Percentiles rank a stretch among this genome's conserved stretches.
These are phyloP conservation scores for Plutomurus gul DNA, from an alignment of 1,140 invertebrate genomes.

Conservation along the genomic window DNA sequence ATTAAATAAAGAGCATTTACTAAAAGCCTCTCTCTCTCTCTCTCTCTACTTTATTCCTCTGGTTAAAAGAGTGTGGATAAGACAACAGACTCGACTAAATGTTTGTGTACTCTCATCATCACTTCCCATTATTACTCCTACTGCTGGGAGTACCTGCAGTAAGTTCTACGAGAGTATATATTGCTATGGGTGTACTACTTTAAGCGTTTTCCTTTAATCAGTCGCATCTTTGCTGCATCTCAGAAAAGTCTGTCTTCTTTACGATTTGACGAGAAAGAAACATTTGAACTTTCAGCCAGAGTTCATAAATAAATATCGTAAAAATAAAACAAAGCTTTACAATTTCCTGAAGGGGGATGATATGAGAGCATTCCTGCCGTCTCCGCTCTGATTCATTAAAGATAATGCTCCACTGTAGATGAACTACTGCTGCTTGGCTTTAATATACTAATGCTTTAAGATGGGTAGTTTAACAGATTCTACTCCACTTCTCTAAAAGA, in stretches of 20 bases:
- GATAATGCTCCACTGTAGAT: too few relatives aligned
- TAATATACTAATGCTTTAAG: too few relatives aligned
- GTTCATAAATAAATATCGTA: slow-evolving; percentile 24
- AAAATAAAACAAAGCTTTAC: slow-evolving; percentile 20
- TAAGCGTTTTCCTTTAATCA: not conserved
- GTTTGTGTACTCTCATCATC: not conserved
- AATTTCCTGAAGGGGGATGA: not conserved
- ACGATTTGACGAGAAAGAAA: not conserved
- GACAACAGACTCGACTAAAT: not conserved
- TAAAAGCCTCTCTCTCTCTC: not conserved
- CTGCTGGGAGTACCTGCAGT: not conserved
- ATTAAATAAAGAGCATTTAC: not conserved
- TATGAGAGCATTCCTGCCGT: not conserved
- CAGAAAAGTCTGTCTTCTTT: not conserved
- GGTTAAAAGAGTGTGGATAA: too few relatives aligned
- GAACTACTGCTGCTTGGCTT: too few relatives aligned
- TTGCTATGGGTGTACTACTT: not conserved
- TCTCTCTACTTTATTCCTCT: not conserved
- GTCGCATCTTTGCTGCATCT: not conserved
- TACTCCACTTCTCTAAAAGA: too few relatives aligned
- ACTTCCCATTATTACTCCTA: not conserved
- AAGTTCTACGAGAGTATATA: not conserved
- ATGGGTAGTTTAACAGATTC: too few relatives aligned
- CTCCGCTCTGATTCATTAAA: not conserved
- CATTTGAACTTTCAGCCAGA: not conserved